Evolutionary conservation across 2,113 vertebrate genomes (phyloP).

Genomic region (Gymnobelideus leadbeateri): DNA sequence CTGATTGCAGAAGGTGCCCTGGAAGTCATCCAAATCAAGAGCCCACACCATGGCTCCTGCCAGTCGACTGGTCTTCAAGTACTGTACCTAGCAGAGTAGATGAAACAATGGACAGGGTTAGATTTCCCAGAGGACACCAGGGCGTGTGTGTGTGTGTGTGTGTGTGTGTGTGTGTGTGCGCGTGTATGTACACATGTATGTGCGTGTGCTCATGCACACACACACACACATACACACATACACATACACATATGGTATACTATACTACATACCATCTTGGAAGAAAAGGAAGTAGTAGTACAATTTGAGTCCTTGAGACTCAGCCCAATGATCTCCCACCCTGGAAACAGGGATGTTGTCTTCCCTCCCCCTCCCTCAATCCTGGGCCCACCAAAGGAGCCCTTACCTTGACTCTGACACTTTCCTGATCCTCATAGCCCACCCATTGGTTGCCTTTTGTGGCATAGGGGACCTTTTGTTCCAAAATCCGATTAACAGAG

Average conservation of each 20-base stretch:
- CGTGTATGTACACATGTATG: too few species aligned
- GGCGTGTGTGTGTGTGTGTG: not conserved
- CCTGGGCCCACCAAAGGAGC: not conserved
- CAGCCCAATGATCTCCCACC: not conserved
- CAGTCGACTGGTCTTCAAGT: conserved; percentile 86
- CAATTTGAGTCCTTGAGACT: not conserved
- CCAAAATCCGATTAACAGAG: conserved; percentile 78
- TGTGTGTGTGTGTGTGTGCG: too few species aligned
- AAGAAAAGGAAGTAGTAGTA: not conserved
- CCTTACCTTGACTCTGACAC: conserved; percentile 86
- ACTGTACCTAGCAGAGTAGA: conserved; percentile 78
- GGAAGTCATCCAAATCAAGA: conserved; percentile 89
- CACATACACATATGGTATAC: not conserved
- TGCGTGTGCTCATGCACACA: not conserved
- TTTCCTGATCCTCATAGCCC: conserved; percentile 88
- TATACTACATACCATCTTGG: not conserved
- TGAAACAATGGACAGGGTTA: not conserved
- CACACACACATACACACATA: not conserved
- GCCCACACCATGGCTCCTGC: conserved; percentile 89
- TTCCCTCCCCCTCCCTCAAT: not conserved
- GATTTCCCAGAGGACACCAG: not conserved
- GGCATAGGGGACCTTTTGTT: conserved; percentile 89
- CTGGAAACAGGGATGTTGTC: not conserved
- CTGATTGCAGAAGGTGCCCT: conserved; percentile 86
- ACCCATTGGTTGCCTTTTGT: conserved; percentile 87